Evolutionary conservation across 2,113 vertebrate species (phyloP), one percentile per base, ranked within the genome.

Genomic region (Pipa parva): DNA sequence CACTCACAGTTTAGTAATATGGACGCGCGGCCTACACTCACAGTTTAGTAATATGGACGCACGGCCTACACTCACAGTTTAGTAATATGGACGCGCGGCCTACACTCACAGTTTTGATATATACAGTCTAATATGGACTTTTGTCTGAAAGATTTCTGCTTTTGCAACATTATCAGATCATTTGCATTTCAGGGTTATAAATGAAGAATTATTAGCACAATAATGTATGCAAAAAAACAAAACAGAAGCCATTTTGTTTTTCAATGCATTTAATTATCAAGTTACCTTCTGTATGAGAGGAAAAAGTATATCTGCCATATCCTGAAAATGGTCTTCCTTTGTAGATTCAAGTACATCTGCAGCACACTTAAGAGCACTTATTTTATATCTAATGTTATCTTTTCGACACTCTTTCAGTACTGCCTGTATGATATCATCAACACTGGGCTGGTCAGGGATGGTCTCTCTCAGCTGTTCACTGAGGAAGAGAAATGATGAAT

Each of bases 281-380:
- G 18, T 77, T 75, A 97, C 97, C 94, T 98, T 98, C 79, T 89
- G 92, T 78, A 99, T 95, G 59, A 99, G 79, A 54, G 96, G 95
- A 73, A 99, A 86, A 57, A 97, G 56, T 50, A 97, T 90, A 37
- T 93, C 88, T 1, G 91, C 80, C 80, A 98, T 72, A 59, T 93
- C 88, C 29, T 85, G 86, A 79, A 97, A 98, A 2, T 85, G 84
- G 73, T 99, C 94, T 74, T 94, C 90, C 77, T 91, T 83, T 18
- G 90, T 92, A 52, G 89, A 87, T 71, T 92, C 88, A 31, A 99
- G 82, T 63, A 96, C 87, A 1, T 85, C 90, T 5, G 83, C 95
- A 0, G 79, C 81, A 48, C 94, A 94, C 39, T 85, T 87, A 50
- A 99, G 78, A 0, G 96, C 95, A 3, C 88, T 90, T 71, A 94